phyloP scores from a whole-genome alignment of 2,113 vertebrate species.

The Lepisosteus oculatus region DNA sequence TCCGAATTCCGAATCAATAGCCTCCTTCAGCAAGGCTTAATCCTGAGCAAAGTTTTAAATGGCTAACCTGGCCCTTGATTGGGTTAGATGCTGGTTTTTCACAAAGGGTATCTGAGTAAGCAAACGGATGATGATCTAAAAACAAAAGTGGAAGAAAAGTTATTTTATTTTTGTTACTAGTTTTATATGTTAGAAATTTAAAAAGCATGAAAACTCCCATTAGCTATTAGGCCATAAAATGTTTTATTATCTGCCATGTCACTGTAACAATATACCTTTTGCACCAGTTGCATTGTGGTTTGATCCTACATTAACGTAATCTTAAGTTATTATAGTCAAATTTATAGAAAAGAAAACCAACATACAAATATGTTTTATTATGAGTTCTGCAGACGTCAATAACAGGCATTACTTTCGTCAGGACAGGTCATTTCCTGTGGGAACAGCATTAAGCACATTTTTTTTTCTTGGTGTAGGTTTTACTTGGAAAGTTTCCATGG shows the following conservation, averaged over 20 bases:
- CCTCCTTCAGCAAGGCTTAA: constrained; percentile 2
- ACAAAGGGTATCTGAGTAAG: background rate
- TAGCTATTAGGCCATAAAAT: too few species aligned
- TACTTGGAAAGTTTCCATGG: constrained; percentile 49
- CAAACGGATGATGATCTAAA: background rate
- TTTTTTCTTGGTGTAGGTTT: constrained; percentile 7
- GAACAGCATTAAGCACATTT: constrained; percentile 27
- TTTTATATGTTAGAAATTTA: too few species aligned
- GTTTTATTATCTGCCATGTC: too few species aligned
- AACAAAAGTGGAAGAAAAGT: background rate
- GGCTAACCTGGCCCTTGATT: constrained; percentile 6
- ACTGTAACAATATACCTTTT: too few species aligned
- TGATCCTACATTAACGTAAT: too few species aligned
- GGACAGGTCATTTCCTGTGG: constrained; percentile 18
- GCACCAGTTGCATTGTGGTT: too few species aligned
- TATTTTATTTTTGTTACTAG: background rate
- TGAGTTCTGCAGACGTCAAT: constrained; percentile 22
- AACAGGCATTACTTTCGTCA: constrained; percentile 28
- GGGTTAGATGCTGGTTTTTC: constrained; percentile 18
- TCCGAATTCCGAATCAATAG: constrained; percentile 14
- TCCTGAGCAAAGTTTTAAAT: constrained; percentile 8
- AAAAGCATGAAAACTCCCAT: too few species aligned
- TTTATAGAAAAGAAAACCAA: too few species aligned
- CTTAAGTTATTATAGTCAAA: too few species aligned
- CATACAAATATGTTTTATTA: too few species aligned